Evolutionary conservation across 2,113 vertebrate genomes (phyloP), one percentile per base, ranked within the genome.

Genomic region (Donacobius atricapilla): DNA sequence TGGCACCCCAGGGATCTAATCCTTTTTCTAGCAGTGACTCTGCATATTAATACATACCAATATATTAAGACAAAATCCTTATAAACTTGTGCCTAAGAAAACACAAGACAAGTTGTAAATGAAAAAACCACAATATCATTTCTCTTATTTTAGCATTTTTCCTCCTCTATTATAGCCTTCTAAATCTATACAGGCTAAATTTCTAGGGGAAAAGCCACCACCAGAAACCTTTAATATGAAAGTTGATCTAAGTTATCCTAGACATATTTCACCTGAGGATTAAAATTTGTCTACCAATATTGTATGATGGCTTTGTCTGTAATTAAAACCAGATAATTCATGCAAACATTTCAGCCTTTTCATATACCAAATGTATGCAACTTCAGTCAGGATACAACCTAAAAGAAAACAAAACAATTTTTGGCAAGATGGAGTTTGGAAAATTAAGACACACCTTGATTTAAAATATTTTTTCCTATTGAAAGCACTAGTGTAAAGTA

Each of bases 21-120:
- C 78, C 50, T 89, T 87, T 81, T 92, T 88, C 63, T 90, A 91
- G 73, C 81, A 96, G 91, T 97, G 87, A 97, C 88, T 96, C 75
- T 95, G 90, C 86, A 97, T 81, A 91, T 92, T 79, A 92, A 92
- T 61, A 95, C 65, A 89, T 47, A 93, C 58, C 56, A 93, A 96
- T n/a, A 87, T 89, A 86, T 87, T 86, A 94, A 88, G 69, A 86
- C 12, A 95, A 93, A 90, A 96, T 87, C 87, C 47, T 68, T 63
- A 84, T 69, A 96, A 89, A 95, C 87, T 80, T 96, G 61, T 84
- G 87, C 87, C 84, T 94, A 87, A 65, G 70, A 96, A 80, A 97
- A 96, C 50, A 72, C 44, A 89, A 95, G 84, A 94, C 60, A 92
- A 39, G 10, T 33, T 84, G 58, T 72, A 76, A 94, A 69, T 80